phyloP scores from a whole-genome alignment of 2,113 vertebrate species.

The Bubalus kerabau region DNA sequence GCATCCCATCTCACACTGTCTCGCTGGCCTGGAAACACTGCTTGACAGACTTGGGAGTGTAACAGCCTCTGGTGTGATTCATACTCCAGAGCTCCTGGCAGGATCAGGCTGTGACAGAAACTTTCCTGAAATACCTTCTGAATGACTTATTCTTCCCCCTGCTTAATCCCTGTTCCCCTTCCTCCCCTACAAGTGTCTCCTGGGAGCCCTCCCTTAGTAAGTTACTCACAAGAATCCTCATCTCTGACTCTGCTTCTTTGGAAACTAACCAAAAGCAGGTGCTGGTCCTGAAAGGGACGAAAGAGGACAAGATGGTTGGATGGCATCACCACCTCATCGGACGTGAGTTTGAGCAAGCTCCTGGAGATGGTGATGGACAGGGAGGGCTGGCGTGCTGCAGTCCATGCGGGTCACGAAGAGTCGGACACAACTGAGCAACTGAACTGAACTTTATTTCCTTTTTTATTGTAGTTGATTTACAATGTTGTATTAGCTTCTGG shows the following conservation, averaged over 20 bases:
- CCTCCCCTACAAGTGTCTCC: neutral
- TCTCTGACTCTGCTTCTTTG: neutral
- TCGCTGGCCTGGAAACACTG: neutral
- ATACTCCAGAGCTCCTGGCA: neutral
- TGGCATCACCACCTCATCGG: neutral
- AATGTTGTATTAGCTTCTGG: neutral
- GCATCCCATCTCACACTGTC: neutral
- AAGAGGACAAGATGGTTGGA: neutral
- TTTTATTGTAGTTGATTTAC: neutral
- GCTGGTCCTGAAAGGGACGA: neutral
- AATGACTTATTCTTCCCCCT: neutral
- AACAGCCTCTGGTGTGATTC: neutral
- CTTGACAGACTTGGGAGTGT: too few species aligned
- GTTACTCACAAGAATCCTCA: neutral
- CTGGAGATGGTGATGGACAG: neutral
- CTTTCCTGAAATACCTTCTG: neutral
- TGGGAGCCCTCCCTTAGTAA: neutral
- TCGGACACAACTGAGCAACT: neutral
- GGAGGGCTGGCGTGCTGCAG: neutral
- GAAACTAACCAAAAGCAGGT: neutral
- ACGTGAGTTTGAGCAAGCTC: neutral
- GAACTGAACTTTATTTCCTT: neutral
- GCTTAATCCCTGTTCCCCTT: neutral
- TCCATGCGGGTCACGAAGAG: neutral
- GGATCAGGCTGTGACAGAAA: neutral